Conservation (phyloP, 2,888 invertebrate genomes). For the Chrysolina americana region DNA sequence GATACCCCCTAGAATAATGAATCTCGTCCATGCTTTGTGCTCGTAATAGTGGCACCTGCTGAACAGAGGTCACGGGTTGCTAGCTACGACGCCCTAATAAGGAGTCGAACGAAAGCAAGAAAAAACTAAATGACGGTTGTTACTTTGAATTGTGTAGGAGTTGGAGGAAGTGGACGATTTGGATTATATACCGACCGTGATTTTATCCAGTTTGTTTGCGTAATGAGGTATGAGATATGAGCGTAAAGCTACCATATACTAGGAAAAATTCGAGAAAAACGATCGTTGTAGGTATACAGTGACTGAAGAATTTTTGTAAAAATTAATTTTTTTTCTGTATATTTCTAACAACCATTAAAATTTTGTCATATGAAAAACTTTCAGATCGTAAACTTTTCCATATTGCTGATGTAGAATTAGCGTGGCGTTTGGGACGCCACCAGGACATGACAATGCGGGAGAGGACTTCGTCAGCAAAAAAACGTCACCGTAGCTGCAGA, state of each 20-base stretch:
- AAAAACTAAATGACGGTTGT: slow-evolving; percentile 34
- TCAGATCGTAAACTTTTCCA: no score
- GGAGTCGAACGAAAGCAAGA: slow-evolving; percentile 21
- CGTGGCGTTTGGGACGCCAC: no score
- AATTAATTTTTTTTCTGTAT: no score
- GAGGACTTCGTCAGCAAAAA: no score
- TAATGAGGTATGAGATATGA: slow-evolving; percentile 15
- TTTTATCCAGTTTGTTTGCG: slow-evolving; percentile 18
- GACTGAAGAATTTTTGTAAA: neutral
- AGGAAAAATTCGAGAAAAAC: neutral
- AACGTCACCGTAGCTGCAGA: no score
- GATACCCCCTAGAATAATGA: neutral
- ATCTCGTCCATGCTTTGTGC: slow-evolving; percentile 10
- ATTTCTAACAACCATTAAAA: no score
- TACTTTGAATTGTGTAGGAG: slow-evolving; percentile 31
- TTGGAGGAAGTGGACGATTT: slow-evolving; percentile 32
- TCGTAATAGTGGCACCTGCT: slow-evolving; percentile 13
- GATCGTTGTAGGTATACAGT: no score
- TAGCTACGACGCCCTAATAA: slow-evolving; percentile 20
- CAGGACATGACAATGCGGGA: no score
- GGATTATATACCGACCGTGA: slow-evolving; percentile 24
- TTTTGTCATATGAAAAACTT: no score
- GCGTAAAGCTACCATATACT: neutral
- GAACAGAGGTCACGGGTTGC: slow-evolving; percentile 18
- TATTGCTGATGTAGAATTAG: no score